Percentiles rank a stretch among this genome's conserved stretches.
Conservation (phyloP, 2,888 invertebrate species). For the Ormyrus pomaceus region DNA sequence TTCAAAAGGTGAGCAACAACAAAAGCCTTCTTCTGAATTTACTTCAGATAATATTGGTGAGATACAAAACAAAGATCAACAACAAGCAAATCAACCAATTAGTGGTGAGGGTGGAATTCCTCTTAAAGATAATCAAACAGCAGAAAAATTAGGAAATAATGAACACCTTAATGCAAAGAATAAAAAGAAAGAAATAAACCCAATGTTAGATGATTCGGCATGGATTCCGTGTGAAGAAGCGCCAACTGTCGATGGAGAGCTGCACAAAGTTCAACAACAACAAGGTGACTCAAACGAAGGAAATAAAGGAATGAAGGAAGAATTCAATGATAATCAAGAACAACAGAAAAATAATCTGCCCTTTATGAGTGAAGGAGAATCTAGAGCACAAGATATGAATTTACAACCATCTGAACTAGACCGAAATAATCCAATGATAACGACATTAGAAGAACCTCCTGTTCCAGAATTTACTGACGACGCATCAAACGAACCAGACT, state of each 20-base stretch:
- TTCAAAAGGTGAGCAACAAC: neutral
- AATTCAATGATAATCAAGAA: neutral
- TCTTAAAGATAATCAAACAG: neutral
- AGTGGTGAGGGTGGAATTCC: neutral
- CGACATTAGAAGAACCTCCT: conserved; percentile 54
- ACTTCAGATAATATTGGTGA: neutral
- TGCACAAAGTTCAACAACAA: neutral
- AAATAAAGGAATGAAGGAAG: neutral
- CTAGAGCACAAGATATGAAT: conserved; percentile 70
- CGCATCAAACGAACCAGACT: conserved; percentile 15
- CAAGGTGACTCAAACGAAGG: conserved; percentile 58
- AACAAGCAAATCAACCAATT: neutral
- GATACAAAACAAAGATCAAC: conserved; percentile 23
- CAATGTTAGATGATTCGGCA: conserved; percentile 48
- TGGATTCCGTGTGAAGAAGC: conserved; percentile 47
- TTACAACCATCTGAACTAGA: conserved; percentile 72
- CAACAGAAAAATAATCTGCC: conserved; percentile 66
- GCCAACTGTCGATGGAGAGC: conserved; percentile 3
- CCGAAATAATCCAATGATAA: conserved; percentile 68
- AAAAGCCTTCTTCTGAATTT: neutral
- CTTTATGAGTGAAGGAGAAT: conserved; percentile 72
- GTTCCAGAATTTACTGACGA: conserved; percentile 31
- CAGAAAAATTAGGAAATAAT: neutral
- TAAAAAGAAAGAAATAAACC: conserved; percentile 24
- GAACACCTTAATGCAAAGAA: neutral